These are phyloP conservation scores for Ammodytes dubius DNA, from an alignment of 2,113 vertebrate species.

Conservation along the genomic window DNA sequence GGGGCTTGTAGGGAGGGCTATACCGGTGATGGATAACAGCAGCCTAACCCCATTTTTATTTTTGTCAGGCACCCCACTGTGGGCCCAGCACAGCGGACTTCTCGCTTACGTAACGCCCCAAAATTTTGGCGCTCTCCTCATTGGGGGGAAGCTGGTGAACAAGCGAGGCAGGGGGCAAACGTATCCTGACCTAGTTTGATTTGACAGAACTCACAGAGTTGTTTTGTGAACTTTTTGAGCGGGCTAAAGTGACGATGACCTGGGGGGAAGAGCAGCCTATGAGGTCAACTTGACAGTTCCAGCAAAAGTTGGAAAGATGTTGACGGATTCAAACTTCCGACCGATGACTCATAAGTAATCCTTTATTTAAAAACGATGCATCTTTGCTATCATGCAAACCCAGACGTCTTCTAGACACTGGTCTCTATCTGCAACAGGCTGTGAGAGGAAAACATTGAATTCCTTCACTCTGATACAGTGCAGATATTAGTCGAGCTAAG, in stretches of 20 bases:
- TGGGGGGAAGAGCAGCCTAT: too few species aligned
- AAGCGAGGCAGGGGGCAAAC: slow-evolving; percentile 41
- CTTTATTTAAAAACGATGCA: too few species aligned
- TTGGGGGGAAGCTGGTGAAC: slow-evolving; percentile 17
- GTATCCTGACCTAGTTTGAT: slow-evolving; percentile 77
- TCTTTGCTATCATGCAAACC: too few species aligned
- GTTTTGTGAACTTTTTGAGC: slow-evolving; percentile 64
- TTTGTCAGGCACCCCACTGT: slow-evolving; percentile 66
- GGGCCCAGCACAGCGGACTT: slow-evolving; percentile 65
- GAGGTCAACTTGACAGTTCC: too few species aligned
- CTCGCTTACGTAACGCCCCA: slow-evolving; percentile 79
- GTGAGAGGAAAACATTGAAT: too few species aligned
- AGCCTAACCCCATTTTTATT: slow-evolving; percentile 82
- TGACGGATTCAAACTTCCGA: too few species aligned
- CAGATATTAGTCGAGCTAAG: too few species aligned
- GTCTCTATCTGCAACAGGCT: too few species aligned
- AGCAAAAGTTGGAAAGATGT: too few species aligned
- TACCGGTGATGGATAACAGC: slow-evolving; percentile 68
- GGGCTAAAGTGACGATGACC: slow-evolving; percentile 12
- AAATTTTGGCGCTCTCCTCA: slow-evolving; percentile 75
- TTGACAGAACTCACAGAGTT: slow-evolving; percentile 46
- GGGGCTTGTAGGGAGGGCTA: slow-evolving; percentile 27
- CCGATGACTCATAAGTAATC: too few species aligned
- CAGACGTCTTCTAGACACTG: too few species aligned
- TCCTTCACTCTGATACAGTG: too few species aligned